Evolutionary conservation across 2,888 invertebrate genomes (phyloP), one percentile per base, ranked within the genome.

Genomic region (Melipona beecheii): DNA sequence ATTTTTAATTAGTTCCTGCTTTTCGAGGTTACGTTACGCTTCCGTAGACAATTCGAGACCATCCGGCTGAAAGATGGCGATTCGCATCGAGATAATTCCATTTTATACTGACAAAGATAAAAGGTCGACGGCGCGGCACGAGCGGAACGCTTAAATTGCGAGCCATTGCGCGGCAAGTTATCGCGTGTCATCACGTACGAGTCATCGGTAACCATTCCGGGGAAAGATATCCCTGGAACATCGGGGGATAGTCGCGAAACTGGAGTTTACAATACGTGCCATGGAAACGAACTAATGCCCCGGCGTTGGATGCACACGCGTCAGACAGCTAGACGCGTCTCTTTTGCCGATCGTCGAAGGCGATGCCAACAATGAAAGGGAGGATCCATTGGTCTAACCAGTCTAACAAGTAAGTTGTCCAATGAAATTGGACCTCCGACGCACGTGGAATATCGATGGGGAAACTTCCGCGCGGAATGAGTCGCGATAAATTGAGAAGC

Each of bases 251-350:
- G 85, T 80, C 81, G 85, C 73, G 83, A 85, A 77, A 85, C 85
- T 79, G 70, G 85, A 85, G 87, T 87, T 85, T 87, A 83, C 83
- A n/a, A 76, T 87, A 87, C 87, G 87, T 87, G 87, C 85, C 75
- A 58, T 71, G 87, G 78, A 81, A 87, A 83, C 87, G 81, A 87
- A 87, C 75, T 87, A 85, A 78, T 72, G 69, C 76, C 50, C 64
- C 68, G 43, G 60, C 74, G 80, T 78, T 71, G 66, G 75, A 72
- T 69, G 74, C 62, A 78, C 85, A 79, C 76, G 79, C 70, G 71
- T 80, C 87, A 74, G 71, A 80, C 80, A 75, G 66, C 54, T 74
- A 71, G 78, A 75, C 79, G 54, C 75, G 64, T 64, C 80, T 73
- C 83, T 77, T 74, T 74, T 31, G 73, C 58, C 79, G 76, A 82